Evolutionary conservation across 2,888 invertebrate genomes (phyloP), one percentile per base, ranked within the genome.

Genomic region (Heliconius aoede): DNA sequence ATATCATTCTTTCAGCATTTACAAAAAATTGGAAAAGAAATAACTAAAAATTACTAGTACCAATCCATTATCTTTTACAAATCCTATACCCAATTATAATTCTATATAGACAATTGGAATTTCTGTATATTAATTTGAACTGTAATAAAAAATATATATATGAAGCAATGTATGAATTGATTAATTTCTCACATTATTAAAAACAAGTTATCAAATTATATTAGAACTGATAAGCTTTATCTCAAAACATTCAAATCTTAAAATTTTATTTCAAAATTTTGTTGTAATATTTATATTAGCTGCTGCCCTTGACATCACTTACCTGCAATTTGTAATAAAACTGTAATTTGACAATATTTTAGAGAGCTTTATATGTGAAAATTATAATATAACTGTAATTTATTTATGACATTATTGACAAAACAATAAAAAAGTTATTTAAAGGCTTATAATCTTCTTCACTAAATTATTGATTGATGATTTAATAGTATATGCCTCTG

Each of bases 171-270:
- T 36, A 36, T 40, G 24, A 36, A 65, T 65, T 65, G 13, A 15
- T 65, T 65, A 40, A 7, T 65, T 36, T 65, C 65, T 24, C 24
- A 65, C 36, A 65, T 36, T 65, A 40, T 65, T 65, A 65, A 65
- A 64, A 65, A 65, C 36, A 36, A 65, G 65, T 65, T 65, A 65
- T 65, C 65, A 65, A 65, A 65, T 36, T 36, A 65, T 36, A 40
- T 65, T 65, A 65, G 13, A 15, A 65, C 65, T 65, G 65, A 65
- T 65, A 65, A 65, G 65, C 3, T 40, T 36, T 65, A 65, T 65
- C 65, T 65, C 36, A 65, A 65, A 65, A 65, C 65, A 65, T 65
- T 65, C 36, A 65, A 64, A 65, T 40, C 36, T 65, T 65, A 24
- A 36, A 40, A 21, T n/a, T 40, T 36, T 36, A 24, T 65, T 65